These are phyloP conservation scores for Apamea epomidion DNA, from an alignment of 2,888 invertebrate genomes.

Conservation along the genomic window DNA sequence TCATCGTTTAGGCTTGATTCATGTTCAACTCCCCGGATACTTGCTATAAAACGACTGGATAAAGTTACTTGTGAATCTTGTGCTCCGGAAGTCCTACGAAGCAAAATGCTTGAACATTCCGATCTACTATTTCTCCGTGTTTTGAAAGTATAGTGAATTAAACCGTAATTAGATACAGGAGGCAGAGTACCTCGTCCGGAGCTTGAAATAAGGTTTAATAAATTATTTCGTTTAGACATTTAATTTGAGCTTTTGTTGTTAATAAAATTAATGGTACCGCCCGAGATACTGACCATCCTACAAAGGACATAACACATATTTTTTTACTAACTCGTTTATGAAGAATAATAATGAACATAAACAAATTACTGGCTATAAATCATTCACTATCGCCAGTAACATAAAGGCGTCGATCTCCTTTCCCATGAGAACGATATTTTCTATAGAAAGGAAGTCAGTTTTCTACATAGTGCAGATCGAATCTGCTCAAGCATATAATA, in stretches of 20 bases:
- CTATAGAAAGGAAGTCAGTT: constrained; percentile 62
- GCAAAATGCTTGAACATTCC: constrained; percentile 1
- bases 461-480: constrained; percentile 68
- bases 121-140: constrained; percentile 6
- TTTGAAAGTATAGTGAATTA: constrained; percentile 28
- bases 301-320: constrained; percentile 55
- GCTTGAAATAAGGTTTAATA: constrained; percentile 42
- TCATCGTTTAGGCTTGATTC: constrained; percentile 27
- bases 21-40: constrained; percentile 16
- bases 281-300: constrained; percentile 36
- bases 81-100: constrained; percentile 2
- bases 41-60: not conserved
- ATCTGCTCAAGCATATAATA: constrained; percentile 75
- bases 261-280: constrained; percentile 54
- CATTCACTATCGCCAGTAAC: constrained; percentile 42
- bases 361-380: constrained; percentile 57
- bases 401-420: constrained; percentile 48
- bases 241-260: constrained; percentile 60
- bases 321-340: constrained; percentile 43
- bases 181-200: constrained; percentile 5
- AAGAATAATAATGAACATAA: constrained; percentile 45
- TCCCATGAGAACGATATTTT: constrained; percentile 57
- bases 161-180: constrained; percentile 19
- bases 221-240: constrained; percentile 54
- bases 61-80: not conserved